Conservation (phyloP, 2,888 invertebrate species). For the Lypha dubia region DNA sequence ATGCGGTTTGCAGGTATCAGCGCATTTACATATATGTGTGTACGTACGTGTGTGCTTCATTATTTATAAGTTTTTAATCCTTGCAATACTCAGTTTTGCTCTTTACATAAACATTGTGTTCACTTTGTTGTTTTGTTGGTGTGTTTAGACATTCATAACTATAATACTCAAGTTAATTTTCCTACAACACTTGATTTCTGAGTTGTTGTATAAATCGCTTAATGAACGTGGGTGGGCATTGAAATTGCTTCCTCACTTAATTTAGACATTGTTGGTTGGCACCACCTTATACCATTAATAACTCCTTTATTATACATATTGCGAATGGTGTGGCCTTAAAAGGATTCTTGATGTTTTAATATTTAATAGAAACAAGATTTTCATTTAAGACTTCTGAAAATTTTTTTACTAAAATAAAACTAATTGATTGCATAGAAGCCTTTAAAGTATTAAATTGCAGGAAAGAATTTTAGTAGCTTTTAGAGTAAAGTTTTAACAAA, state of each 20-base stretch:
- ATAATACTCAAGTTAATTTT: conserved; percentile 24
- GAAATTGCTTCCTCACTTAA: conserved; percentile 11
- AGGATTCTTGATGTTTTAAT: not conserved
- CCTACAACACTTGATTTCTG: conserved; percentile 21
- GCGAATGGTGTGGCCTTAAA: conserved; percentile 3
- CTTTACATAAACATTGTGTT: not conserved
- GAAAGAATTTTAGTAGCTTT: no score
- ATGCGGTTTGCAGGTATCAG: not conserved
- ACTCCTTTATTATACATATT: not conserved
- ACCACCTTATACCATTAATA: not conserved
- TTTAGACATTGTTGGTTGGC: conserved; percentile 7
- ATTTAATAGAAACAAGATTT: not conserved
- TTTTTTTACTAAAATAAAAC: not conserved
- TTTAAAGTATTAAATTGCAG: no score
- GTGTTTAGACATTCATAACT: conserved; percentile 8
- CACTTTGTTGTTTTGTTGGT: conserved; percentile 19
- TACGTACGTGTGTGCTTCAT: not conserved
- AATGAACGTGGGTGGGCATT: not conserved
- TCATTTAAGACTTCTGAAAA: not conserved
- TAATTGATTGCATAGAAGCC: not conserved
- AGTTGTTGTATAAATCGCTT: conserved; percentile 1
- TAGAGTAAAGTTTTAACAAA: no score
- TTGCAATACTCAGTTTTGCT: conserved; percentile 1
- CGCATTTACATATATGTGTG: not conserved
- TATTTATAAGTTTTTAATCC: not conserved